Evolutionary conservation across 2,113 vertebrate genomes (phyloP).

Genomic region (Engraulis encrasicolus): DNA sequence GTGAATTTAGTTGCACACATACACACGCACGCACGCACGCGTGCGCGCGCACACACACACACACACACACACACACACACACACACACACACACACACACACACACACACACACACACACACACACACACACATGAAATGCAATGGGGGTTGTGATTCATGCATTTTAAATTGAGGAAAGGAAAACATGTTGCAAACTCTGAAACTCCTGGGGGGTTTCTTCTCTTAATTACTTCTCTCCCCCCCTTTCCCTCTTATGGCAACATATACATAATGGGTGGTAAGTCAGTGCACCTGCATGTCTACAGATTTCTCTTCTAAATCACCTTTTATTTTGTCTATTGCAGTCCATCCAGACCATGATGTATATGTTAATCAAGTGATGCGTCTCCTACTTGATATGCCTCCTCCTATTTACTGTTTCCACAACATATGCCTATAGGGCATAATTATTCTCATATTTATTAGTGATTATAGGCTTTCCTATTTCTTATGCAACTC

Average conservation of each 20-base stretch:
- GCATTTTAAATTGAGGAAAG: not conserved
- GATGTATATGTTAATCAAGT: conserved; percentile 65
- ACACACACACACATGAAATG: not conserved
- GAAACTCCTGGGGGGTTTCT: not conserved
- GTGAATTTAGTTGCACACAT: not conserved
- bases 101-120: too few species aligned
- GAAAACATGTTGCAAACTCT: not conserved
- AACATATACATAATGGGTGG: conserved; percentile 94
- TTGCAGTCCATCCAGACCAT: conserved; percentile 82
- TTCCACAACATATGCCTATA: not conserved
- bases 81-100: too few species aligned
- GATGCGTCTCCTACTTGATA: conserved; percentile 34
- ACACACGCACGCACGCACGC: too few species aligned
- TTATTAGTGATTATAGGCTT: conserved; percentile 8
- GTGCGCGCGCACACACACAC: too few species aligned
- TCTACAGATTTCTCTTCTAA: conserved; percentile 76
- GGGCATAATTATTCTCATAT: conserved; percentile 7
- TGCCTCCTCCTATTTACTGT: not conserved
- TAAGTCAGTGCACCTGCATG: conserved; percentile 97
- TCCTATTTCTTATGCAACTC: conserved; percentile 62
- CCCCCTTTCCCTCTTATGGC: conserved; percentile 85
- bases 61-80: too few species aligned
- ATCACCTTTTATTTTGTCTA: conserved; percentile 78
- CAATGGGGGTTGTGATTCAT: not conserved
- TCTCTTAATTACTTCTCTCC: conserved; percentile 82